phyloP scores from a whole-genome alignment of 1,140 invertebrate genomes.

The Drosophila mojavensis region DNA sequence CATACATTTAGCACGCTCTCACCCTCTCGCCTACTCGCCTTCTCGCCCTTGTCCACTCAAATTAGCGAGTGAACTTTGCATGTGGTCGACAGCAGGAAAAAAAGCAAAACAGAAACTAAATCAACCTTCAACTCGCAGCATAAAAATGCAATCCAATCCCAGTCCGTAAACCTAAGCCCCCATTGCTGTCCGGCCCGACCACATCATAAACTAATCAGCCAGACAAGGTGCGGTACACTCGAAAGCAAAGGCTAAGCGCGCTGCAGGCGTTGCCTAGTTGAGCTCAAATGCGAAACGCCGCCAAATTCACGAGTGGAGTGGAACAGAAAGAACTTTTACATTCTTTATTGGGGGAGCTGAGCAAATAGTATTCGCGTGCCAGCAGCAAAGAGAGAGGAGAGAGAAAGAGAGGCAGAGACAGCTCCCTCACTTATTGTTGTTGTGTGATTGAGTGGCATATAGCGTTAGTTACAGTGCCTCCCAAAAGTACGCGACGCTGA shows the following conservation, averaged over 20 bases:
- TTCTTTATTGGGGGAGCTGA: constrained; percentile 30
- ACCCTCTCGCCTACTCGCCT: background rate
- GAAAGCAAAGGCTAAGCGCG: constrained; percentile 4
- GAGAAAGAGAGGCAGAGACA: background rate
- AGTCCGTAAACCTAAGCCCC: background rate
- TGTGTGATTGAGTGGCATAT: constrained; percentile 41
- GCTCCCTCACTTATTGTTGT: constrained; percentile 16
- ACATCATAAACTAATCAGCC: constrained; percentile 54
- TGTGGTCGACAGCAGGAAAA: constrained; percentile 3
- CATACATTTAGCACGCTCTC: constrained; percentile 5
- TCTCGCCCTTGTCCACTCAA: constrained; percentile 10
- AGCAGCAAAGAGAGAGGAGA: constrained; percentile 3
- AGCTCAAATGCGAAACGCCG: constrained; percentile 2
- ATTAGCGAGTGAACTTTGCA: constrained; percentile 29
- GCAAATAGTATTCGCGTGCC: constrained; percentile 52
- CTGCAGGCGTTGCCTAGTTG: constrained; percentile 21
- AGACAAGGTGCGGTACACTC: constrained; percentile 39
- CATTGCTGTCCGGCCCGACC: constrained; percentile 17
- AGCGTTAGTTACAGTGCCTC: constrained; percentile 46
- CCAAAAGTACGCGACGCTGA: constrained; percentile 38
- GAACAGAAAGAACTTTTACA: constrained; percentile 40
- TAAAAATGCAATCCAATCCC: constrained; percentile 29
- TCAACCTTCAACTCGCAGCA: constrained; percentile 8
- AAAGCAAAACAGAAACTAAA: background rate
- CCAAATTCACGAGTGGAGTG: constrained; percentile 1